phyloP scores from a whole-genome alignment of 2,797 vertebrate species.

The Sarcophilus harrisii region DNA sequence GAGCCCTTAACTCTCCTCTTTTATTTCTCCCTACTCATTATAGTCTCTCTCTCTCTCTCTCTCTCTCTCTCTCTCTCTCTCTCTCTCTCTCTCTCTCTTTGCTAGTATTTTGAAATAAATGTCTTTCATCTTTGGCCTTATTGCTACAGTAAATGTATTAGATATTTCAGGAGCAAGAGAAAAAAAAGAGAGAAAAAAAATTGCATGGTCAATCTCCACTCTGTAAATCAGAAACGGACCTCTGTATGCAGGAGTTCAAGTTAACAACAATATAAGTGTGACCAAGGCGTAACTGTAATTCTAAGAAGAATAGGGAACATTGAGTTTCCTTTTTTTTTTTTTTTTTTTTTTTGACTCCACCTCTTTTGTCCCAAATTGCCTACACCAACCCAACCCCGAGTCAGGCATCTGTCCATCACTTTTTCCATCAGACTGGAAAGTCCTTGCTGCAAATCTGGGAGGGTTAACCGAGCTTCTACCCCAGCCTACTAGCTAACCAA shows the following conservation, averaged over 20 bases:
- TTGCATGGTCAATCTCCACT: neutral
- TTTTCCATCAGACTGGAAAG: constrained; percentile 33
- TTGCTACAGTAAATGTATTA: constrained; percentile 60
- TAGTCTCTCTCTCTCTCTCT: neutral
- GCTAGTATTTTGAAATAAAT: neutral
- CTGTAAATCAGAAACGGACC: constrained; percentile 32
- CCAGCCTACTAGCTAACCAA: constrained; percentile 24
- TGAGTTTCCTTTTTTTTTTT: constrained; percentile 30
- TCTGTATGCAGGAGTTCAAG: constrained; percentile 54
- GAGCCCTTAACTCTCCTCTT: neutral
- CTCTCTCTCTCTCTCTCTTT: neutral
- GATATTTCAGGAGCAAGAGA: constrained; percentile 50
- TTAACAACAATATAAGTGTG: constrained; percentile 67
- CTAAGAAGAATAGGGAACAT: constrained; percentile 51
- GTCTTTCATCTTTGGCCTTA: constrained; percentile 46
- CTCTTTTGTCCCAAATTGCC: neutral
- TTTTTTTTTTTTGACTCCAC: constrained; percentile 11
- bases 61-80: neutral
- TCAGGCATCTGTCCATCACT: neutral
- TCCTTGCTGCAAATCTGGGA: constrained; percentile 57
- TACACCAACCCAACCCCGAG: neutral
- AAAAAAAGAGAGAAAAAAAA: constrained; percentile 52
- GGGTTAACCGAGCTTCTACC: constrained; percentile 55
- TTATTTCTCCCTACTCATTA: neutral
- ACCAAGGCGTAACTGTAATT: constrained; percentile 52